These are phyloP conservation scores for Archivesica marissinica DNA, from an alignment of 1,140 invertebrate genomes.

Conservation along the genomic window DNA sequence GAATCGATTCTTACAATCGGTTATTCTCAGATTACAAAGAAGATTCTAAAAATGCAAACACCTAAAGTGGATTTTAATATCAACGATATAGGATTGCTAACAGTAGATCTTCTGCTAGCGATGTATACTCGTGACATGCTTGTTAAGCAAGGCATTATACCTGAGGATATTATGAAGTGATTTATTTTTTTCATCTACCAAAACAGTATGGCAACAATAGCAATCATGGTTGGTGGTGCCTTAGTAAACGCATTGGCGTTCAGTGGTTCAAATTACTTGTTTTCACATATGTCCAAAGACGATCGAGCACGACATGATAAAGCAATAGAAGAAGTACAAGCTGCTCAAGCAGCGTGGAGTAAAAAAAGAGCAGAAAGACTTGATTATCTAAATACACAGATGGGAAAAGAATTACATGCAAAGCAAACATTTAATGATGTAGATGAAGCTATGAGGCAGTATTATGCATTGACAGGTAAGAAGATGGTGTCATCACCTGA, in stretches of 20 bases:
- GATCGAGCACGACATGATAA: constrained; percentile 49
- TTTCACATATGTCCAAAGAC: constrained; percentile 7
- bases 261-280: no score
- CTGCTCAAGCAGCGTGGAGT: constrained; percentile 38
- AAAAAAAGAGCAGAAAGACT: constrained; percentile 28
- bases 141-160: constrained; percentile 5
- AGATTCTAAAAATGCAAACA: background rate
- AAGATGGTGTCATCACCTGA: background rate
- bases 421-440: constrained; percentile 42
- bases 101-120: background rate
- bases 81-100: background rate
- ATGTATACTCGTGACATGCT: constrained; percentile 16
- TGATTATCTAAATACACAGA: constrained; percentile 50
- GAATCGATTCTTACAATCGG: background rate
- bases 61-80: constrained; percentile 9
- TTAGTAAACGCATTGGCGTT: no score
- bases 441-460: constrained; percentile 40
- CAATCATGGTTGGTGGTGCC: constrained; percentile 8
- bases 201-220: constrained; percentile 31
- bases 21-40: background rate
- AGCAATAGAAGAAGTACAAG: constrained; percentile 52
- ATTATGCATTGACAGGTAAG: constrained; percentile 17
- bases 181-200: background rate
- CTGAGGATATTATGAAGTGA: constrained; percentile 33
- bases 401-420: constrained; percentile 45